Percentiles rank a stretch among this genome's conserved stretches.
These are phyloP conservation scores for Oreochromis niloticus DNA, from an alignment of 2,113 vertebrate genomes.

Conservation along the genomic window DNA sequence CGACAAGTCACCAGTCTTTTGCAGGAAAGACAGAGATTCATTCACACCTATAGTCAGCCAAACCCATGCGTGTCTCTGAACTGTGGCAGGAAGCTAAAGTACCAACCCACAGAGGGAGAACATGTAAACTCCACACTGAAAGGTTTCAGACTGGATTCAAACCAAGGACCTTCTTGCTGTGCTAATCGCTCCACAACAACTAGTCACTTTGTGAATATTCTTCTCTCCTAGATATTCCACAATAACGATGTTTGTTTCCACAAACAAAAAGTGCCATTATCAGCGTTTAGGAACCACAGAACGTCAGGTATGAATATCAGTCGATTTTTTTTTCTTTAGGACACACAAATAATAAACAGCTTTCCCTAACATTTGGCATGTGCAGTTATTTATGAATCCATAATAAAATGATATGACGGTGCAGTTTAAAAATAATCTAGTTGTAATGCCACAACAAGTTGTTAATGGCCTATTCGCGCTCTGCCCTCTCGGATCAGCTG, in stretches of 20 bases:
- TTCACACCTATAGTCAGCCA: neutral
- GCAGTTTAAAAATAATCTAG: neutral
- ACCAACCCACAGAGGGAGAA: neutral
- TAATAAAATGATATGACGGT: neutral
- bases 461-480: accelerated
- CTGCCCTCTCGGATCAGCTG: neutral
- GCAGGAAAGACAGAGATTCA: neutral
- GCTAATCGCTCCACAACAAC: neutral
- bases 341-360: neutral
- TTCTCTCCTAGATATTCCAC: neutral
- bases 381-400: neutral
- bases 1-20: neutral
- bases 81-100: neutral
- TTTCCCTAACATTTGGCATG: neutral
- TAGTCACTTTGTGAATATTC: neutral
- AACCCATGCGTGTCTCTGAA: neutral
- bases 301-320: neutral
- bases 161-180: neutral
- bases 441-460: neutral
- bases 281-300: neutral
- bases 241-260: neutral
- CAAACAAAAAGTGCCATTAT: neutral
- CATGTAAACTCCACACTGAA: neutral
- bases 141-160: neutral
- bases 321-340: neutral